Base-by-base conservation (phyloP, 2,888 invertebrate species). In the Psylliodes chrysocephalus region DNA sequence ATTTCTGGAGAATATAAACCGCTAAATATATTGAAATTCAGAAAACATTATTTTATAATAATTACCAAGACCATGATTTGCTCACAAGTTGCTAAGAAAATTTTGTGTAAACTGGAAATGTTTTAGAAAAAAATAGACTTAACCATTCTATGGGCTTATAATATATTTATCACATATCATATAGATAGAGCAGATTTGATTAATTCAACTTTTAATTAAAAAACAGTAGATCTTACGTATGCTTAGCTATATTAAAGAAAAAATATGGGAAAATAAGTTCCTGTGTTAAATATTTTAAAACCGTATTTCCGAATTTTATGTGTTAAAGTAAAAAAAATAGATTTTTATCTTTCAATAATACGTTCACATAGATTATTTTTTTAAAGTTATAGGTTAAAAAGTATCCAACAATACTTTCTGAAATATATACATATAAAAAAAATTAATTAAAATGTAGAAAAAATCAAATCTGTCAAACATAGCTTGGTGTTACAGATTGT, bases 401-500 rank as follows among this genome's bases (percentile, higher is more conserved):
- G n/a, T n/a, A n/a, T n/a, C n/a, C n/a, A n/a, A n/a, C n/a, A n/a
- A n/a, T n/a, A n/a, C n/a, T n/a, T n/a, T n/a, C n/a, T n/a, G n/a
- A n/a, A n/a, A n/a, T n/a, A n/a, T n/a, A n/a, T n/a, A n/a, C n/a
- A n/a, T n/a, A n/a, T n/a, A n/a, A n/a, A n/a, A n/a, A n/a, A n/a
- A n/a, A n/a, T n/a, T n/a, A n/a, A n/a, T n/a, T n/a, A n/a, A n/a
- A n/a, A n/a, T n/a, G 17, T 56, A 44, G 59, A 33, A 56, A 53
- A 30, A 63, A 56, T 60, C 55, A 33, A 54, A 42, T 60, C 56
- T 55, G 8, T 14, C n/a, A 60, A 47, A 64, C 2, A 17, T 66
- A 67, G 61, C 67, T 64, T 62, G 62, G 40, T 67, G 64, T 67
- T 64, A 57, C 54, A 59, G 54, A 61, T 54, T 54, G 61, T 64